Evolutionary conservation across 2,113 vertebrate species (phyloP), one percentile per base, ranked within the genome.

Genomic region (Callipepla californica): DNA sequence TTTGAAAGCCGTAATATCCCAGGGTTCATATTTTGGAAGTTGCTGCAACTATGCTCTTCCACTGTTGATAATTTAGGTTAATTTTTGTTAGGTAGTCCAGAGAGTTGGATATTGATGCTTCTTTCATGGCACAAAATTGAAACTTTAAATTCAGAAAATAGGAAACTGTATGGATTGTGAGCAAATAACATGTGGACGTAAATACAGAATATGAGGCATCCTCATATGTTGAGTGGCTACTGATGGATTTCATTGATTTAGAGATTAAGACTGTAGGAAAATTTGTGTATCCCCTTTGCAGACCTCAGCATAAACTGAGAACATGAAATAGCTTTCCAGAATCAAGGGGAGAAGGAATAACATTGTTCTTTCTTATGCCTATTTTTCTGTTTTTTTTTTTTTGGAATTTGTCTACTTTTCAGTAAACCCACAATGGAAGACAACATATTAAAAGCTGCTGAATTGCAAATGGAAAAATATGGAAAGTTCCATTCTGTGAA

Each of bases 371-470:
- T 58, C 23, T 91, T 36, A 9, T 34, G 20, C 36, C 18, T 84
- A 0, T 89, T 93, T 92, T 91, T 9, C 55, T 83, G 3, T 20
- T 6, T 36, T 88, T 48, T 90, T 74, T 88, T 44, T 23, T 84
- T 57, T 34, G n/a, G n/a, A 89, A 82, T 89, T 91, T 69, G 30
- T 80, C 45, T 89, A 17, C 22, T 3, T 87, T 85, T 85, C 72
- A 76, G 67, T 85, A 89, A 95, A 89, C 5, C 3, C 55, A 63
- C n/a, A 85, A 73, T 50, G 55, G 53, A 92, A 94, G 75, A 66
- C 26, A 87, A 76, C 69, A 23, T 78, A 88, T 92, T 93, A 86
- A 94, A 88, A 22, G 22, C 30, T 78, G 59, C 45, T 85, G 85
- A 91, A 70, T 30, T 89, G 45, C 55, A 66, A 20, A 40, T 47